phyloP scores from a whole-genome alignment of 2,888 invertebrate species.

The Liopterus haemorrhoidalis region DNA sequence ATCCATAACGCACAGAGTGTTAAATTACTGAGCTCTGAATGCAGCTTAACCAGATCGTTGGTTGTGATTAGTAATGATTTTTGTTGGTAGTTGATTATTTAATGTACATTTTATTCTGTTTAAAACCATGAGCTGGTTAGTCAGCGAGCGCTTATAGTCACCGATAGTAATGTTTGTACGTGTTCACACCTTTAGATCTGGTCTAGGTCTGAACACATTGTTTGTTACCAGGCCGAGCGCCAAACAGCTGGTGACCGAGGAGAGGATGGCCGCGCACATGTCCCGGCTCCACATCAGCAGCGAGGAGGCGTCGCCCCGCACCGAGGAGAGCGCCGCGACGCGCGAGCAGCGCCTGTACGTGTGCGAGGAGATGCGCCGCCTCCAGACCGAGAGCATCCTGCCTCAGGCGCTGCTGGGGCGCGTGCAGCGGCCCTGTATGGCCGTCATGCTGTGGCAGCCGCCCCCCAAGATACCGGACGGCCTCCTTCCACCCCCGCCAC shows the following conservation, averaged over 20 bases:
- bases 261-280: conserved; percentile 77
- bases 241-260: conserved; percentile 76
- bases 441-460: conserved; percentile 76
- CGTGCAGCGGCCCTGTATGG: conserved; percentile 68
- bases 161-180: too few species aligned
- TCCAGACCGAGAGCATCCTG: conserved; percentile 59
- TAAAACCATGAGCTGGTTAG: too few species aligned
- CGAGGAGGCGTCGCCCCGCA: conserved; percentile 35
- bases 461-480: conserved; percentile 42
- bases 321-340: conserved; percentile 35
- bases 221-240: conserved; percentile 40
- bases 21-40: too few species aligned
- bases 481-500: too few species aligned
- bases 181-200: too few species aligned
- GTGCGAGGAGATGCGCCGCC: conserved; percentile 65
- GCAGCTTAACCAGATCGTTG: too few species aligned
- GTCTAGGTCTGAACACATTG: too few species aligned
- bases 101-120: too few species aligned
- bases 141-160: too few species aligned
- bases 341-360: conserved; percentile 49
- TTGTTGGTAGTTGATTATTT: too few species aligned
- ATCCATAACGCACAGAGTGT: too few species aligned
- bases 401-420: conserved; percentile 57
- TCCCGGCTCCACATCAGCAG: conserved; percentile 65
- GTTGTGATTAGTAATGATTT: too few species aligned